Evolutionary conservation across 2,797 vertebrate species (phyloP), one percentile per base, ranked within the genome.

Genomic region (Spondyliosoma cantharus): DNA sequence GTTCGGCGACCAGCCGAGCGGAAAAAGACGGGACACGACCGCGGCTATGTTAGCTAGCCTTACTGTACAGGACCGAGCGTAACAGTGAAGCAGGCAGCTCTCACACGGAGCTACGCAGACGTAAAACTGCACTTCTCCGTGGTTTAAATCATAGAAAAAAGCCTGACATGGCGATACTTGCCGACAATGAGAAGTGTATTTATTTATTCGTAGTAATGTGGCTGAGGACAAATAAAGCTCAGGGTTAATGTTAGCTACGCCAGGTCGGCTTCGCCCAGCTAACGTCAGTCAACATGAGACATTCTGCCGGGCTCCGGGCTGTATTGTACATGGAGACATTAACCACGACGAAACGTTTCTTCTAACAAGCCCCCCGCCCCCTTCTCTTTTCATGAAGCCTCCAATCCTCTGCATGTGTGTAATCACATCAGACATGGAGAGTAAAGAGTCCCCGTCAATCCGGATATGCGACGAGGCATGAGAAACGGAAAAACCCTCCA

Each of bases 361-460:
- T 71, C 64, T 3, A 52, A n/a, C 17, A 7, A 65, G 42, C 50
- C 83, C 79, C 79, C 87, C 85, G 78, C 91, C 91, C 88, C 85
- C 84, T 57, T 27, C 20, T 71, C 62, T 80, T 70, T 78, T 75
- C 85, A 83, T 88, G 86, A 81, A 86, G 87, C 89, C 89, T 87
- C 85, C 78, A 37, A 46, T 61, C 80, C 75, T 73, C 72, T 57
- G 50, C 56, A 62, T 81, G 70, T 86, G 83, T 89, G 83, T 84
- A 84, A 86, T 86, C 77, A 71, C 86, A 78, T 75, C 79, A 82
- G 81, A 87, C 86, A 87, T 58, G 86, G 79, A 82, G 66, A 86
- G 82, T 48, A 57, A 37, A 57, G 76, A 66, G 69, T 78, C 69
- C 61, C 73, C 67, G 72, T 85, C 57, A 56, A 75, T 82, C 88